Percentiles rank a stretch among this genome's conserved stretches.
These are phyloP conservation scores for Brachionus koreanus DNA, from an alignment of 1,140 invertebrate species.

Conservation along the genomic window DNA sequence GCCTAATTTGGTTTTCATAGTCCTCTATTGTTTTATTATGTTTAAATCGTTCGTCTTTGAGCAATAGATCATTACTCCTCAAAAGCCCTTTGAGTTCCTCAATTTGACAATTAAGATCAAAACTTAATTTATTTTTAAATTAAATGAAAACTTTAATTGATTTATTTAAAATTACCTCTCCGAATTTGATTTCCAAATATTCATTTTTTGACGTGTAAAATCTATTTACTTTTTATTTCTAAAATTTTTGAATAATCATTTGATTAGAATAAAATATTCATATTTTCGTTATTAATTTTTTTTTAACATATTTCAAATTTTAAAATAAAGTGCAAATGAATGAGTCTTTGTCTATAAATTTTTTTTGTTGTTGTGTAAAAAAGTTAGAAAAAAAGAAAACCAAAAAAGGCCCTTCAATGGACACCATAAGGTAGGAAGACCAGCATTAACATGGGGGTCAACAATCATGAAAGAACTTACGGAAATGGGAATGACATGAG, in stretches of 20 bases:
- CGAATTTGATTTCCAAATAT: conserved; percentile 17
- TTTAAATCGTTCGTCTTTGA: conserved; percentile 26
- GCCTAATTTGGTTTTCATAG: neutral
- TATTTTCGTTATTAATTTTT: neutral
- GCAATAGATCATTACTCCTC: neutral
- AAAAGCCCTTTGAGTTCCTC: conserved; percentile 26
- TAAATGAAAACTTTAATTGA: neutral
- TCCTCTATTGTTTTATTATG: neutral
- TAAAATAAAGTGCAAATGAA: neutral
- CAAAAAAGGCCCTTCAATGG: too few species aligned
- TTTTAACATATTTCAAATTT: neutral
- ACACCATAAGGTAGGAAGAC: too few species aligned
- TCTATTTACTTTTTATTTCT: neutral
- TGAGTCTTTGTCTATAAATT: neutral
- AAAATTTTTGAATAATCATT: neutral
- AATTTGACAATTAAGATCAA: conserved; percentile 9
- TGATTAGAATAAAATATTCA: neutral
- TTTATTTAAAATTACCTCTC: neutral
- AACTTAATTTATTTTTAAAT: neutral
- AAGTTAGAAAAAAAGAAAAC: too few species aligned
- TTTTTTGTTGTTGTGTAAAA: too few species aligned
- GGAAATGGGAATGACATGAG: too few species aligned
- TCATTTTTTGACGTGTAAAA: conserved; percentile 17
- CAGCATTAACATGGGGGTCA: too few species aligned
- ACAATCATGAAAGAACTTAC: too few species aligned